These are phyloP conservation scores for Quiscalus mexicanus DNA, from an alignment of 2,113 vertebrate genomes.

Conservation along the genomic window DNA sequence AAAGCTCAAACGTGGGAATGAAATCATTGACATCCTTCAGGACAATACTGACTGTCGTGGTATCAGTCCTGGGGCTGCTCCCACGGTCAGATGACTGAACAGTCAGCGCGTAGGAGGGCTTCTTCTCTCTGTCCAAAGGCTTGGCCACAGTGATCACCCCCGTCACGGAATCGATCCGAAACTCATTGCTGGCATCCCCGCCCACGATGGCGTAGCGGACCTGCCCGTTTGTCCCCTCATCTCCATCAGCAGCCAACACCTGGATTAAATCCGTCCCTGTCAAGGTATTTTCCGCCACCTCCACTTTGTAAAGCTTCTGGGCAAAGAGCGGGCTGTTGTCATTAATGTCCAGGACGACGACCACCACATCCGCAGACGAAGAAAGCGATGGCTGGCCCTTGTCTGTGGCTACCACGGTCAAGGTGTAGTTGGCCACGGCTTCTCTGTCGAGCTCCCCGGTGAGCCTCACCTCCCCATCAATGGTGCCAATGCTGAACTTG, in stretches of 20 bases:
- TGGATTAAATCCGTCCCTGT: slow-evolving; percentile 89
- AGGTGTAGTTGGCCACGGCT: slow-evolving; percentile 86
- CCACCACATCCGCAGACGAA: slow-evolving; percentile 84
- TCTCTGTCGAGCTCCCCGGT: slow-evolving; percentile 92
- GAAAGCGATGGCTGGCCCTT: slow-evolving; percentile 91
- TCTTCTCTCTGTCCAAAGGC: slow-evolving; percentile 87
- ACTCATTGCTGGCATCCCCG: slow-evolving; percentile 81
- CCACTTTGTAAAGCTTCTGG: slow-evolving; percentile 86
- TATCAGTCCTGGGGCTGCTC: slow-evolving; percentile 86
- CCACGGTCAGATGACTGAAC: slow-evolving; percentile 90
- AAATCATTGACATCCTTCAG: slow-evolving; percentile 92
- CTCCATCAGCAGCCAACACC: slow-evolving; percentile 84
- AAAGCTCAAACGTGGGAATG: slow-evolving; percentile 87
- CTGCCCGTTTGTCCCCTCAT: slow-evolving; percentile 92
- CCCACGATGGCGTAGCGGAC: slow-evolving; percentile 85
- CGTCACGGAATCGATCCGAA: slow-evolving; percentile 92
- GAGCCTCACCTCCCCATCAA: slow-evolving; percentile 87
- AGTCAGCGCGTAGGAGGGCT: slow-evolving; percentile 79
- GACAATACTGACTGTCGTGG: slow-evolving; percentile 81
- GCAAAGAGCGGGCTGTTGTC: slow-evolving; percentile 92
- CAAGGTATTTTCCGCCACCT: slow-evolving; percentile 86
- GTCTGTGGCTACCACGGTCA: slow-evolving; percentile 90
- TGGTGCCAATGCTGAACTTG: slow-evolving; percentile 88
- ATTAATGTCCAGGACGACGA: slow-evolving; percentile 91
- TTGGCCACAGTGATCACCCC: slow-evolving; percentile 89